Base-by-base conservation (phyloP, 2,888 invertebrate genomes). In the Eupithecia insigniata region DNA sequence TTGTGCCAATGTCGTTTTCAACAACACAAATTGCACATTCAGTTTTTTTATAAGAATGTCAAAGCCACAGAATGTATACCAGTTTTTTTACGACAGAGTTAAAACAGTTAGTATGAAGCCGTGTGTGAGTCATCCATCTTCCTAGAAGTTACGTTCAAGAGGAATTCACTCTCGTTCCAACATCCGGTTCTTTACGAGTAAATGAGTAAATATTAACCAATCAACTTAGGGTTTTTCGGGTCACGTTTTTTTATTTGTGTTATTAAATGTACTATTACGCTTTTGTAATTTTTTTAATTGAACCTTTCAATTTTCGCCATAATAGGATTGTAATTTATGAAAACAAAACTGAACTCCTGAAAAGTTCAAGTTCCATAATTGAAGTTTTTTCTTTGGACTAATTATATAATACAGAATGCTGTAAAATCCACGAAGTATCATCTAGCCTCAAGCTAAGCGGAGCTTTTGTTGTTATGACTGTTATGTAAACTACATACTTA, bases 111-210 rank as follows among this genome's bases (percentile, higher is more conserved):
- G 18, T 62, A 62, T n/a, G 1, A 10, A 32, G n/a, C 30, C 28
- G 12, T 32, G 55, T 12, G 16, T 87, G 87, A 87, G 72, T 87
- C 87, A 87, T 67, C 71, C 87, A 87, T 67, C 71, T 87, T 86
- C 86, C 78, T 78, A 83, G 86, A 85, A 86, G 71, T 75, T 73
- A 72, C 72, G 71, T 30, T 67, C 69, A 51, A 66, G 75, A 84
- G 84, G 88, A 86, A 89, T 86, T 80, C 84, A 87, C 86, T 86
- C 87, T 87, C 84, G 81, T 81, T 85, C 69, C 78, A 8, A 78
- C 82, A 85, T 88, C 88, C 87, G 86, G 87, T 66, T 60, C 22
- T 36, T 28, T 60, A 34, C 68, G 58, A 39, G 66, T 55, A 22
- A 22, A 30, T 36, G 58, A 39, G 66, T 55, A 22, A 22, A 30